Conservation (phyloP, 2,888 invertebrate species). For the Automeris io region DNA sequence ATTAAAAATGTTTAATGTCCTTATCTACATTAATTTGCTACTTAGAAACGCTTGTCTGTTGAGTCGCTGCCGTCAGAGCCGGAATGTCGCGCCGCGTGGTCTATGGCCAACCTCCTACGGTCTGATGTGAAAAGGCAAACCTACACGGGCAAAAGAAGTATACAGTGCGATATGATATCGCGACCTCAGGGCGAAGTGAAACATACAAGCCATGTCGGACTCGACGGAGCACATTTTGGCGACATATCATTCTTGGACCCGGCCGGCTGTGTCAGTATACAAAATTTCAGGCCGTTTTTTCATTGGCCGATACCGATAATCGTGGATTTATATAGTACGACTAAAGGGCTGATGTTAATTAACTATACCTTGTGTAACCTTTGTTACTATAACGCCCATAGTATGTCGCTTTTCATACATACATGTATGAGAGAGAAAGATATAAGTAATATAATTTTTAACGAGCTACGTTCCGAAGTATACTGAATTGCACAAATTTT, state of each 20-base stretch:
- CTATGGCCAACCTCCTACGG: slow-evolving; percentile 58
- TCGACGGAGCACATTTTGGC: slow-evolving; percentile 98
- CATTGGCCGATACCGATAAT: too few relatives aligned
- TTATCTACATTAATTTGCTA: slow-evolving; percentile 13
- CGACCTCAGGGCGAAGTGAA: slow-evolving; percentile 97
- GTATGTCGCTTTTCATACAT: too few relatives aligned
- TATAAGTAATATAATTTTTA: too few relatives aligned
- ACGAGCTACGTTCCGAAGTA: too few relatives aligned
- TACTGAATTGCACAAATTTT: too few relatives aligned
- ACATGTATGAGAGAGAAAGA: too few relatives aligned
- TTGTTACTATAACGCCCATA: too few relatives aligned
- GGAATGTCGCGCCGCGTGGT: slow-evolving; percentile 45
- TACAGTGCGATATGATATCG: slow-evolving; percentile 95
- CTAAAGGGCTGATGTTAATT: too few relatives aligned
- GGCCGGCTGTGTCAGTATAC: slow-evolving; percentile 54
- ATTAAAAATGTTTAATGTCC: too few relatives aligned
- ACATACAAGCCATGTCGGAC: slow-evolving; percentile 96
- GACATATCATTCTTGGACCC: slow-evolving; percentile 84
- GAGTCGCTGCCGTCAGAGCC: slow-evolving; percentile 51
- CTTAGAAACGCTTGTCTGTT: slow-evolving; percentile 27
- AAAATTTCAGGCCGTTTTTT: neutral
- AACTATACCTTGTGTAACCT: too few relatives aligned
- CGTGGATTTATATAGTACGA: too few relatives aligned
- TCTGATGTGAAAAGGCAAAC: slow-evolving; percentile 71
- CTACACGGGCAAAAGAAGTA: slow-evolving; percentile 78